Evolutionary conservation across 2,888 invertebrate genomes (phyloP).

Genomic region (Troglohyphantes excavatus): DNA sequence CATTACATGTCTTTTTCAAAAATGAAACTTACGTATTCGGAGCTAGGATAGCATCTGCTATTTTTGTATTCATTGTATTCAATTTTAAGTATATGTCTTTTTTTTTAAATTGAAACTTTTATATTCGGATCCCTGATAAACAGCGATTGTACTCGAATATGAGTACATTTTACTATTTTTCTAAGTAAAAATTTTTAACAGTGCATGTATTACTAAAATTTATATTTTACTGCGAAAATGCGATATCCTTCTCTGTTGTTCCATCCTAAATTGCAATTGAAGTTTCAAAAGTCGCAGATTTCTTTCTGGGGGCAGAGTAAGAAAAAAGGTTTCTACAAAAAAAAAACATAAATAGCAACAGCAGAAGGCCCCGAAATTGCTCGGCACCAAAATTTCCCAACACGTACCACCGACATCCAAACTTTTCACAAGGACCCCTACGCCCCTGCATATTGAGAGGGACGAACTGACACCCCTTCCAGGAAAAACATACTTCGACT

Average conservation of each 20-base stretch:
- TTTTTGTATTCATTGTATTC: no score
- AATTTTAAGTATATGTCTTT: no score
- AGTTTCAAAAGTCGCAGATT: neutral
- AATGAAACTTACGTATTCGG: no score
- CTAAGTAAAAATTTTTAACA: no score
- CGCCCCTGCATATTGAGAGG: constrained; percentile 45
- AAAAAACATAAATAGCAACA: constrained; percentile 16
- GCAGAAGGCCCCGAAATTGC: constrained; percentile 33
- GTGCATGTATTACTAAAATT: no score
- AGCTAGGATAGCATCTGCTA: no score
- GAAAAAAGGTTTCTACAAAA: neutral
- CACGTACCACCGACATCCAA: constrained; percentile 15
- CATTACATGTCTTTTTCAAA: no score
- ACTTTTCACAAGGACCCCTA: constrained; percentile 19
- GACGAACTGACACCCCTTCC: neutral
- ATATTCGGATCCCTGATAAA: no score
- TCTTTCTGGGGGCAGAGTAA: neutral
- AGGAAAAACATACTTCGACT: neutral
- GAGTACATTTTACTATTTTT: no score
- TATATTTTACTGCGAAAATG: no score
- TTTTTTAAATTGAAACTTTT: no score
- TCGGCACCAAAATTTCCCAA: constrained; percentile 43
- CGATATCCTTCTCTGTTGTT: neutral
- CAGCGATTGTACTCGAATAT: no score
- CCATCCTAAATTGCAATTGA: constrained; percentile 10